phyloP scores from a whole-genome alignment of 2,888 invertebrate species.

The Rosalia funebris region DNA sequence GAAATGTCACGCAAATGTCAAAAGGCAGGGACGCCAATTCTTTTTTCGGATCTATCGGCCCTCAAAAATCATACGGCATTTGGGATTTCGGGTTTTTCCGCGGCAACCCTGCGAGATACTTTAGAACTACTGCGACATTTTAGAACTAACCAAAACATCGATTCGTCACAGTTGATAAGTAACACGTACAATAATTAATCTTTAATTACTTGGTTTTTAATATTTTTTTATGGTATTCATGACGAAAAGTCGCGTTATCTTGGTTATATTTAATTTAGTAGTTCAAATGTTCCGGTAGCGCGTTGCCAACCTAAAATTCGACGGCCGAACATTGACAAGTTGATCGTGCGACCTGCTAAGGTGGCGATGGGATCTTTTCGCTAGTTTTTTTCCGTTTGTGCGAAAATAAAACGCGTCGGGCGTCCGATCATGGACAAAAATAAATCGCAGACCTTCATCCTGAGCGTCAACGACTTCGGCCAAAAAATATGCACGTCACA shows the following conservation, averaged over 20 bases:
- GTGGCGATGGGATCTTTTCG: too few relatives aligned
- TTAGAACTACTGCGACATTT: slow-evolving; percentile 3
- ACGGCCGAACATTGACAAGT: too few relatives aligned
- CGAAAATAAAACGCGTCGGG: not conserved
- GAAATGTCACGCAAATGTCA: slow-evolving; percentile 48
- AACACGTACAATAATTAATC: too few relatives aligned
- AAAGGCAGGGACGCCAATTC: slow-evolving; percentile 41
- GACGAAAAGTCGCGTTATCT: too few relatives aligned
- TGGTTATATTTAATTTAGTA: too few relatives aligned
- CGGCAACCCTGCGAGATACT: not conserved
- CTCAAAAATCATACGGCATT: slow-evolving; percentile 2
- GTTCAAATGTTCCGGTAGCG: too few relatives aligned
- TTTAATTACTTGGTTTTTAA: too few relatives aligned
- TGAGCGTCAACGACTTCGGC: slow-evolving; percentile 56
- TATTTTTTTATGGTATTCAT: too few relatives aligned
- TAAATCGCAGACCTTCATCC: slow-evolving; percentile 58
- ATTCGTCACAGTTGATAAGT: too few relatives aligned
- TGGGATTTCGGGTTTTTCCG: not conserved
- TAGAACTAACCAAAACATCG: too few relatives aligned
- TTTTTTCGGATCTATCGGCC: slow-evolving; percentile 16
- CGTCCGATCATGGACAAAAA: slow-evolving; percentile 48
- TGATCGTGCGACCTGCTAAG: too few relatives aligned
- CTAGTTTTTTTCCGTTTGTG: not conserved
- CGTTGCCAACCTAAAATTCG: too few relatives aligned
- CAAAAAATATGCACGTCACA: slow-evolving; percentile 57